Base-by-base conservation (phyloP, 1,140 invertebrate species). In the Coptotermes formosanus region DNA sequence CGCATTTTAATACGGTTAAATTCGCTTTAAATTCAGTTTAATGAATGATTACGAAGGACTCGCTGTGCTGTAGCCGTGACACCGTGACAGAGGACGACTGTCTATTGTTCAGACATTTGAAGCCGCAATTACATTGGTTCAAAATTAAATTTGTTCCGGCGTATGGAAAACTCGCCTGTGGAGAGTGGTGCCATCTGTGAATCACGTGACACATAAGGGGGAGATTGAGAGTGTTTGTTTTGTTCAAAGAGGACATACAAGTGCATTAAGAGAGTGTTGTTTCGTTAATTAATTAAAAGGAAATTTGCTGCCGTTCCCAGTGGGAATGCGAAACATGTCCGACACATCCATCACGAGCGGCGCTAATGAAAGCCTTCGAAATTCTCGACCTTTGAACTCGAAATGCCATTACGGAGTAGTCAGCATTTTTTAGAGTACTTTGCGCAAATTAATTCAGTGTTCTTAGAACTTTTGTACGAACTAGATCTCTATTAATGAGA, bases 191-290 rank as follows among this genome's bases (percentile, higher is more conserved):
- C 25, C 64, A 30, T 75, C 64, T 75, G 25, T 30, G 25, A n/a
- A 75, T 25, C 64, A 75, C 25, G 64, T 30, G 64, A 30, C n/a
- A 21, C 14, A 75, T 7, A 12, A n/a, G n/a, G 64, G 64, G 25
- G 3, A 30, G 64, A 9, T 75, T n/a, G n/a, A 75, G n/a, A 3
- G 64, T 30, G n/a, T 75, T 75, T 75, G 64, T 75, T 75, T 30
- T 75, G 30, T 75, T 75, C 25, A 75, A 30, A 25, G n/a, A 75
- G 30, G 25, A 75, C 64, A 30, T 30, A 75, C 25, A 30, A 30
- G 64, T 30, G 64, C 64, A 75, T 75, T 75, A 75, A 75, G 64
- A 75, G 64, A n/a, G 19, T 64, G 64, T 75, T 30, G 64, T 75
- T 75, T 75, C 25, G n/a, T 75, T 8, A 75, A 75, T 75, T 75